A percentile compares a stretch with the other conserved stretches of the same genome.
Conservation (phyloP, 2,797 vertebrate genomes). For the Phoebastria nigripes region DNA sequence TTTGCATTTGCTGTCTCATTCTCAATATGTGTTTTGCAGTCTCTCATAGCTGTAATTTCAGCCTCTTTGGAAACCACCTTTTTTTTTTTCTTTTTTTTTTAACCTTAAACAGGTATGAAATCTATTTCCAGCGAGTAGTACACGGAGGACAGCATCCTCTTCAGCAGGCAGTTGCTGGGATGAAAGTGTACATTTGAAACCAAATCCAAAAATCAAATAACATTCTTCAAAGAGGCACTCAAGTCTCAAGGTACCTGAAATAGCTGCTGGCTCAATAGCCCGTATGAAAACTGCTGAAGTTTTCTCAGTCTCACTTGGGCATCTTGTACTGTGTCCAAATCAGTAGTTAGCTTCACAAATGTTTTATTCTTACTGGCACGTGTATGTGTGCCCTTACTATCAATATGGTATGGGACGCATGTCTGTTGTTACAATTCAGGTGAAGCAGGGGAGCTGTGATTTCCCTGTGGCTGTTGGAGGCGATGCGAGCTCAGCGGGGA, state of each 20-base stretch:
- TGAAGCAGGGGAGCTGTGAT: not conserved
- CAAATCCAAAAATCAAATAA: not conserved
- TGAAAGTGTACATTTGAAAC: not conserved
- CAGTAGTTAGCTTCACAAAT: not conserved
- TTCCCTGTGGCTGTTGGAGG: not conserved
- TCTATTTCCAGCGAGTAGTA: not conserved
- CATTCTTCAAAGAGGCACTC: not conserved
- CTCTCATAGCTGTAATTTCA: slow-evolving; percentile 32
- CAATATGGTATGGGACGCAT: not conserved
- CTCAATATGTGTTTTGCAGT: not conserved
- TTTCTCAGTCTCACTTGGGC: not conserved
- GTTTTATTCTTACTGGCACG: not conserved
- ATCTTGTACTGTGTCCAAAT: not conserved
- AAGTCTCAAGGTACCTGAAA: not conserved
- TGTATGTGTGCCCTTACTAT: not conserved
- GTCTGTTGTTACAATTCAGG: not conserved
- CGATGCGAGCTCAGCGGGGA: not conserved
- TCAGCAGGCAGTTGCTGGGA: not conserved
- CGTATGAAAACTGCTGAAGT: not conserved
- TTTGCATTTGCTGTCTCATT: slow-evolving; percentile 33
- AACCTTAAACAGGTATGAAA: not conserved
- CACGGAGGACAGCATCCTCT: not conserved
- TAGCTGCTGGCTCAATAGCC: not conserved
- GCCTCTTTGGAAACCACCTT: not conserved
- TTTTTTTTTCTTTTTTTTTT: not conserved